Evolutionary conservation across 2,113 vertebrate genomes (phyloP).

Genomic region (Larimichthys crocea): DNA sequence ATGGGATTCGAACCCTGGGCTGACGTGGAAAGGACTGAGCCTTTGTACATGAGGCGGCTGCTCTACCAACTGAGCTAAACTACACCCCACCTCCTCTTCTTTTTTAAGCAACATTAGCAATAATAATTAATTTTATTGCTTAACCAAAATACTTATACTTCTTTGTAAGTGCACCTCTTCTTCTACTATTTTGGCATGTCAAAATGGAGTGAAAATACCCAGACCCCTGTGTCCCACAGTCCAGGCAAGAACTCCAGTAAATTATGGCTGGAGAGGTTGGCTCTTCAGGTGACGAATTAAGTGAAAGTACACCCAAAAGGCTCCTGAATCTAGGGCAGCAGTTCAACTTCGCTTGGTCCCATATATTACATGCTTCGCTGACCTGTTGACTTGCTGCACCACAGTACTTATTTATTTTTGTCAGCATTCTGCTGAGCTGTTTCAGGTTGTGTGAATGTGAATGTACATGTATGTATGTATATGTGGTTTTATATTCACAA

Average conservation of each 20-base stretch:
- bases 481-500: not conserved
- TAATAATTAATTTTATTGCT: not conserved
- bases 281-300: constrained; percentile 9
- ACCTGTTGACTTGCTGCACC: constrained; percentile 4
- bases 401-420: not conserved
- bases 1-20: too few species aligned
- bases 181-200: not conserved
- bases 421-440: not conserved
- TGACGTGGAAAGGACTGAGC: too few species aligned
- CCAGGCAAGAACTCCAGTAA: constrained; percentile 2
- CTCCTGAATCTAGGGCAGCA: not conserved
- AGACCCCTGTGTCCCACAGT: not conserved
- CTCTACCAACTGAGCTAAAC: too few species aligned
- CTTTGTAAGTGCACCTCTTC: not conserved
- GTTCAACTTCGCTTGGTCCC: constrained; percentile 5
- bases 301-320: constrained; percentile 7
- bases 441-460: not conserved
- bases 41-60: too few species aligned
- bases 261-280: constrained; percentile 1
- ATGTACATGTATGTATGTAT: not conserved
- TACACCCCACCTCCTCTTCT: too few species aligned
- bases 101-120: too few species aligned
- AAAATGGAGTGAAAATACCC: constrained; percentile 8
- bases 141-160: not conserved
- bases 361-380: not conserved